Conservation (phyloP, 1,140 invertebrate species). For the Zaprionus capensis region DNA sequence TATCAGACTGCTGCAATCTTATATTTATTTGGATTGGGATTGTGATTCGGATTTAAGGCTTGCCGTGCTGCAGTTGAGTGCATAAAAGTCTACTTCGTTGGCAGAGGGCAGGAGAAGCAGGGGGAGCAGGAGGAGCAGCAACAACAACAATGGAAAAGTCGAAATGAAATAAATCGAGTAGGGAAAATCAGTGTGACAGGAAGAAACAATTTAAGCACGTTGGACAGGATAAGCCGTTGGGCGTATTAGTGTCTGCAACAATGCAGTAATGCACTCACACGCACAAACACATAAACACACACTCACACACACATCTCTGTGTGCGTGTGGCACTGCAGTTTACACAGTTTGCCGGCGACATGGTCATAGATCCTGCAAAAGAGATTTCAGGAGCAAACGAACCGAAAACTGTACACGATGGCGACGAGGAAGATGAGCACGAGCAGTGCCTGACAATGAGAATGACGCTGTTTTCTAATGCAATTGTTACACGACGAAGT, state of each 20-base stretch:
- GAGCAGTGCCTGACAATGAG: constrained; percentile 47
- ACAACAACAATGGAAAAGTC: constrained; percentile 51
- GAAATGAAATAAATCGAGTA: constrained; percentile 76
- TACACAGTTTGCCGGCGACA: constrained; percentile 62
- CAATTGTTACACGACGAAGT: constrained; percentile 54
- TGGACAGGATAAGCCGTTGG: constrained; percentile 76
- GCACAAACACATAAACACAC: constrained; percentile 16
- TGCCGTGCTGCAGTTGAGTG: constrained; percentile 46
- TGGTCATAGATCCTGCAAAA: constrained; percentile 72
- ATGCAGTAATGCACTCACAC: constrained; percentile 61
- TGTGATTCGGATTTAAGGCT: constrained; percentile 50
- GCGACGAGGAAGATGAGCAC: constrained; percentile 33
- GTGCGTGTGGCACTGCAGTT: constrained; percentile 54
- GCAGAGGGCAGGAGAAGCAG: constrained; percentile 23
- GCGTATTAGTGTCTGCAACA: constrained; percentile 71
- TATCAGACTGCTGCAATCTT: constrained; percentile 37
- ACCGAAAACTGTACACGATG: constrained; percentile 77
- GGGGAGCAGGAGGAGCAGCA: constrained; percentile 2
- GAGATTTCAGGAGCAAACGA: constrained; percentile 77
- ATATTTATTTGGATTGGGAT: constrained; percentile 70
- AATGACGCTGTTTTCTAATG: constrained; percentile 68
- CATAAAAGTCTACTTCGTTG: constrained; percentile 64
- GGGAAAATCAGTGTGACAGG: constrained; percentile 76
- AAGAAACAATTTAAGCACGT: constrained; percentile 82
- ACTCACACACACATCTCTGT: neutral